Base-by-base conservation (phyloP, 2,888 invertebrate species). In the Pristionchus japonicus region DNA sequence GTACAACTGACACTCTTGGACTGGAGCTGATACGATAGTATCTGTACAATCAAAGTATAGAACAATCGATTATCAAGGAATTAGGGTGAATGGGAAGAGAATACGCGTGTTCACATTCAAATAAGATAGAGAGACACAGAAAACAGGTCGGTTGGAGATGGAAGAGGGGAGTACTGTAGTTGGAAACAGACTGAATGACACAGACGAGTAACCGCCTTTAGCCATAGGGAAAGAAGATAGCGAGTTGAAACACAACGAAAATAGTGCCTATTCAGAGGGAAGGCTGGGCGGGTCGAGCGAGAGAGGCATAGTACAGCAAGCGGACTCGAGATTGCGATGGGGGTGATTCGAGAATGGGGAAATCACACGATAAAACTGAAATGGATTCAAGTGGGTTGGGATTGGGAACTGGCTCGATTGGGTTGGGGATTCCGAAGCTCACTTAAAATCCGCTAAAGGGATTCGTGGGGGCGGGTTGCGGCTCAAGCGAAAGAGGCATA, bases 381-480 rank as follows among this genome's bases (percentile, higher is more conserved):
- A 64, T 40, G 64, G 61, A 85, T 43, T 7, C 17, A 43, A 47
- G 37, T 31, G n/a, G n/a, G n/a, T n/a, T n/a, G 27, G 61, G 40
- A 31, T n/a, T n/a, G 85, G 85, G 83, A 37, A 20, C 17, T 57
- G 52, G 82, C 31, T 49, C 27, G n/a, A 11, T 43, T 2, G 43
- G 34, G 15, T 11, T 1, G 2, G 86, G 70, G 17, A 27, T n/a
- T n/a, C n/a, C n/a, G 0, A 43, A 23, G n/a, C 49, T 74, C 57
- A 52, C 37, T 86, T 80, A 87, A 61, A 64, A 87, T 9, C 89
- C 90, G 11, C 90, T 90, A 86, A 92, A 92, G 11, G 92, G 92
- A 49, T 92, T 92, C 11, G 91, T 89, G 23, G 77, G 82, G 4
- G 90, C 89, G 34, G 90, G 89, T 37, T 90, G 90, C n/a, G 90